These are phyloP conservation scores for Amyelois transitella DNA, from an alignment of 1,140 invertebrate species.

Conservation along the genomic window DNA sequence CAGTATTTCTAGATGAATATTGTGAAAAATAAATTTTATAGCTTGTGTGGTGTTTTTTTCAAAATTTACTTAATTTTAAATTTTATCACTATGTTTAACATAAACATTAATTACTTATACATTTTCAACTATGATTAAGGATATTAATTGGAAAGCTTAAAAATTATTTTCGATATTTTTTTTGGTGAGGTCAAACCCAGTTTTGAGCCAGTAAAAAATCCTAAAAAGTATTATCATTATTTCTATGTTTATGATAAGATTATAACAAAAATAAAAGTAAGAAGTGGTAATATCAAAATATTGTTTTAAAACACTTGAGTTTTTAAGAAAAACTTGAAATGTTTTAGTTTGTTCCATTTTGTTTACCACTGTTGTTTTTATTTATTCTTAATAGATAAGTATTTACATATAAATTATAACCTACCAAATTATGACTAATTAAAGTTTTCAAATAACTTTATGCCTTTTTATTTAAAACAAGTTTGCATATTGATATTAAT, in stretches of 20 bases:
- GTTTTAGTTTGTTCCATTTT: conserved; percentile 8
- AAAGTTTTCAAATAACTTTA: background rate
- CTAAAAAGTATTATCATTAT: no score
- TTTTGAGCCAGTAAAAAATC: conserved; percentile 3
- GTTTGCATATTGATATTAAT: no score
- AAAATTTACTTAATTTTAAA: background rate
- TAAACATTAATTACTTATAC: background rate
- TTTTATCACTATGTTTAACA: background rate
- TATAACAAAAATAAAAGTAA: background rate
- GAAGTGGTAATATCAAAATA: background rate
- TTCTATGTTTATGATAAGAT: no score
- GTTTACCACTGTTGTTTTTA: background rate
- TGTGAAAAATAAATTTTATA: conserved; percentile 7
- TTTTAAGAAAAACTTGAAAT: conserved; percentile 30
- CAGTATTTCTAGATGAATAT: conserved; percentile 52
- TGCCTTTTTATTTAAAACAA: background rate
- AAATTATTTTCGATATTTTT: background rate
- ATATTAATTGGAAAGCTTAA: background rate
- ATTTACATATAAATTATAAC: background rate
- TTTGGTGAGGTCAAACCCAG: background rate
- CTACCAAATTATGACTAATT: background rate
- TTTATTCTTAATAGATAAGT: conserved; percentile 3
- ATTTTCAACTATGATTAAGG: background rate
- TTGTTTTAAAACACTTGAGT: conserved; percentile 15
- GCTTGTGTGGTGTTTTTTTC: background rate